A percentile compares a stretch with the other conserved stretches of the same genome.
These are phyloP conservation scores for Pipistrellus kuhlii DNA, from an alignment of 2,797 vertebrate species.

Conservation along the genomic window DNA sequence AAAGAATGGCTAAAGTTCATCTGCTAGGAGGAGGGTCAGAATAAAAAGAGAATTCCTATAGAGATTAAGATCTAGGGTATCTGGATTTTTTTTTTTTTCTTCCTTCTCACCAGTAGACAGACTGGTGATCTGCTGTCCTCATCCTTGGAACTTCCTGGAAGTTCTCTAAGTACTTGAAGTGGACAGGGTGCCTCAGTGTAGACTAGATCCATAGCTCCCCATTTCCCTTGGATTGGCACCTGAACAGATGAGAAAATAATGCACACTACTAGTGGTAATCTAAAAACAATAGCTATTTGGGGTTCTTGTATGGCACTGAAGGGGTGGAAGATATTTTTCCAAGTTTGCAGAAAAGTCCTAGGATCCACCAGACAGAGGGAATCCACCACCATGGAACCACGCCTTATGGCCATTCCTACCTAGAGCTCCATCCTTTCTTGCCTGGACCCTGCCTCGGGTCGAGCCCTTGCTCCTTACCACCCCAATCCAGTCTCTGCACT, in stretches of 20 bases:
- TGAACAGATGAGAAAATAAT: background rate
- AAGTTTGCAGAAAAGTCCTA: background rate
- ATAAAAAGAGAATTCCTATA: background rate
- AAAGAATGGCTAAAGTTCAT: background rate
- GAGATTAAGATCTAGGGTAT: background rate
- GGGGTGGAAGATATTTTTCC: background rate
- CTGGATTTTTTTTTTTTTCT: background rate
- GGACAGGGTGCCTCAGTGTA: background rate
- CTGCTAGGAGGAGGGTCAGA: background rate
- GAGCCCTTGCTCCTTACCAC: background rate
- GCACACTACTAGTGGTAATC: background rate
- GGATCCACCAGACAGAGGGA: background rate
- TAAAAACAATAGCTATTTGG: background rate
- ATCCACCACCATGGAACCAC: background rate
- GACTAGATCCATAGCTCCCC: background rate
- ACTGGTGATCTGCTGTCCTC: too few species aligned
- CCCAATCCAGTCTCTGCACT: background rate
- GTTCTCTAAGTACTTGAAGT: background rate
- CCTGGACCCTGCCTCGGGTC: too few species aligned
- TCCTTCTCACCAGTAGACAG: background rate
- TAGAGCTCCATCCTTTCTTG: rapidly evolving
- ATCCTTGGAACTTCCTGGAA: background rate
- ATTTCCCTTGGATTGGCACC: background rate
- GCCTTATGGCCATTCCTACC: background rate
- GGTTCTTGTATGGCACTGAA: background rate